Conservation (phyloP, 2,888 invertebrate genomes). For the Eristalis pertinax region DNA sequence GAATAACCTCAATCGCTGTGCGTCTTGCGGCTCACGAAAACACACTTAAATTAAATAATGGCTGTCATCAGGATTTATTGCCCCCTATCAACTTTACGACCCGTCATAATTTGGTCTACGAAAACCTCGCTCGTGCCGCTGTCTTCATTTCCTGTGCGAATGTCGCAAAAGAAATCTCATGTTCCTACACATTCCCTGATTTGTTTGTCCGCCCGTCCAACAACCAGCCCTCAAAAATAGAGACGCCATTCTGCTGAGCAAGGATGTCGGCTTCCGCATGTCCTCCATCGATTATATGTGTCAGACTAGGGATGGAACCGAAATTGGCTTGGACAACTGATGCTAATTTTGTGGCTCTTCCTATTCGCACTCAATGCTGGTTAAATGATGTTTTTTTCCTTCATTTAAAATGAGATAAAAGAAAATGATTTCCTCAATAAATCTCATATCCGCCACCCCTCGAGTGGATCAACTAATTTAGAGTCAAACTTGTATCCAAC, state of each 20-base stretch:
- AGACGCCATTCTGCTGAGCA: background rate
- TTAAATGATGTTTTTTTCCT: background rate
- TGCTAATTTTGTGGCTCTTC: background rate
- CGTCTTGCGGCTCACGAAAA: background rate
- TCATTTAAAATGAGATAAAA: background rate
- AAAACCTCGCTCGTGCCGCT: background rate
- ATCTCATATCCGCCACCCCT: background rate
- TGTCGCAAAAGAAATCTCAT: background rate
- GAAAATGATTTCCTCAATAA: conserved; percentile 1
- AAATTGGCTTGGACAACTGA: background rate
- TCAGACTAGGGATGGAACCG: background rate
- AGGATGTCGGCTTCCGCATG: background rate
- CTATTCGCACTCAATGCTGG: too few relatives aligned
- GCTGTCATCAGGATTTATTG: background rate
- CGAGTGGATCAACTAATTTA: background rate
- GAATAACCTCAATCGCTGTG: too few relatives aligned
- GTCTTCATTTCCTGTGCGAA: background rate
- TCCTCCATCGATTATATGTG: background rate
- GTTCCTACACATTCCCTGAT: background rate
- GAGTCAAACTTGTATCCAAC: background rate
- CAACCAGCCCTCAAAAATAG: background rate
- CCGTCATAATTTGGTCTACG: background rate
- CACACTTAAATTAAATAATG: background rate
- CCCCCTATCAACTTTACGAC: background rate
- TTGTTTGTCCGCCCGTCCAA: background rate